These are phyloP conservation scores for Cuculus canorus DNA, from an alignment of 2,797 vertebrate species.

Conservation along the genomic window DNA sequence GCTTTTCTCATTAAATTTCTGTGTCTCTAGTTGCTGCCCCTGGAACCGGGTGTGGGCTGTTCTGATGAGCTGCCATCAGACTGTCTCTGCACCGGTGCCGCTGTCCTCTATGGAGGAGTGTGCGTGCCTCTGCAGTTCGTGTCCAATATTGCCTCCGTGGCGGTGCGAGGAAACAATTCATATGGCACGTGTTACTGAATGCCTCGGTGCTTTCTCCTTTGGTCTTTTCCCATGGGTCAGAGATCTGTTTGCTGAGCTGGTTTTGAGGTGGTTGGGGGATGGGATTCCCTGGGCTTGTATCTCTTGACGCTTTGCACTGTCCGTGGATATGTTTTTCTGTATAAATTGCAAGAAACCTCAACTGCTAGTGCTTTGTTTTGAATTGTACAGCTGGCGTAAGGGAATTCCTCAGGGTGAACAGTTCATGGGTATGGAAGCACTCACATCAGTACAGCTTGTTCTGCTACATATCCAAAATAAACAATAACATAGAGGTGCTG, in stretches of 20 bases:
- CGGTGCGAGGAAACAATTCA: background rate
- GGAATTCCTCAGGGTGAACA: conserved; percentile 1
- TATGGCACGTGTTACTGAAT: background rate
- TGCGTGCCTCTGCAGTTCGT: background rate
- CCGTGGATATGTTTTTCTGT: background rate
- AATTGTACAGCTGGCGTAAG: background rate
- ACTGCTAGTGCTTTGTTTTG: background rate
- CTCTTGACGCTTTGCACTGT: background rate
- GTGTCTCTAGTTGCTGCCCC: background rate
- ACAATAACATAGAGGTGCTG: background rate
- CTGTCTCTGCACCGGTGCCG: background rate
- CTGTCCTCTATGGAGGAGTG: accelerated
- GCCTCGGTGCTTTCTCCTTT: background rate
- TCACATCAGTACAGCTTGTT: conserved; percentile 6
- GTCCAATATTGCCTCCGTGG: background rate
- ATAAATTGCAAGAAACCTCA: background rate
- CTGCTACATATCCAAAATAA: background rate
- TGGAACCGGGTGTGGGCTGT: background rate
- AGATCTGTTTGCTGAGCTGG: background rate
- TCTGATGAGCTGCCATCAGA: background rate
- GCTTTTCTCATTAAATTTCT: background rate
- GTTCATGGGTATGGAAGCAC: background rate
- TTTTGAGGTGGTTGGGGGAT: background rate
- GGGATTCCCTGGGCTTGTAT: background rate
- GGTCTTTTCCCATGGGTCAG: background rate